Base-by-base conservation (phyloP, 2,888 invertebrate genomes). In the Conchocele bisecta region DNA sequence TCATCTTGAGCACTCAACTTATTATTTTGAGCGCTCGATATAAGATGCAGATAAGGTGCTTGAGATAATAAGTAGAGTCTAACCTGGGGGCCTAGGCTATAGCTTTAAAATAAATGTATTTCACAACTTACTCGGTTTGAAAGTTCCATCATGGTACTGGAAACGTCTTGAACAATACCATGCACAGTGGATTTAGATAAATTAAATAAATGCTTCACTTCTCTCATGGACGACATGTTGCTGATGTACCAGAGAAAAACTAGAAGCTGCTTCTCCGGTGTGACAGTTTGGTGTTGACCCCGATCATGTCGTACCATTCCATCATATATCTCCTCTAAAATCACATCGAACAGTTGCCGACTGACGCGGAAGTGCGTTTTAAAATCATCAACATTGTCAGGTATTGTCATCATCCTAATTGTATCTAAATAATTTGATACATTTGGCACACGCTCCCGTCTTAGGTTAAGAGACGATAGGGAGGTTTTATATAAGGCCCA, bases 181-280 rank as follows among this genome's bases (percentile, higher is more conserved):
- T 59, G 33, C 4, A 48, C 48, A 13, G 59, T 59, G 17, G 48
- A 59, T 20, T 46, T 46, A 11, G 48, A 48, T 48, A 59, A 48
- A 7, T 26, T 44, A 46, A 59, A 59, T 0, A 33, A 11, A 41
- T 59, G 59, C 11, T 33, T 37, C 20, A 48, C 37, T 37, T 59
- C 24, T 59, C 59, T 46, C 59, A 59, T 59, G 3, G 59, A 48
- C 11, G 28, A 15, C 11, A 20, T 59, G 31, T 59, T 46, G 3
- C 48, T 37, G n/a, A 59, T 7, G 37, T 35, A 59, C 44, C 59
- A 59, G 28, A 59, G 24, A 15, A 20, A 24, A n/a, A 59, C 59
- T 15, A 59, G 58, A 28, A 58, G 33, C 22, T 58, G 56, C 31
- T 58, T 58, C 31, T 58, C 42, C 9, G 58, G 58, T 11, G 44